These are phyloP conservation scores for Danio kyathit DNA, from an alignment of 2,797 vertebrate genomes.

Conservation along the genomic window DNA sequence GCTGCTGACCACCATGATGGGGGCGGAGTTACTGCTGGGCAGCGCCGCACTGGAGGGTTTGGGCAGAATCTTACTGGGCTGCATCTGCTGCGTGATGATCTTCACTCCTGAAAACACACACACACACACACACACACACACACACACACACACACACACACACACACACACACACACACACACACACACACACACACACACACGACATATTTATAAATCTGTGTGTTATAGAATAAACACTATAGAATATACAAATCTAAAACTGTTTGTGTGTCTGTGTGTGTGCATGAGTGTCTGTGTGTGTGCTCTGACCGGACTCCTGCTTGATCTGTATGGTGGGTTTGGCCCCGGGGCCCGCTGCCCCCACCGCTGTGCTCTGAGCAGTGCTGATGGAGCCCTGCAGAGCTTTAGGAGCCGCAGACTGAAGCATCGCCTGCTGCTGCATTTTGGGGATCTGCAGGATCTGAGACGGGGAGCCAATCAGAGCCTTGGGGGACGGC, in stretches of 20 bases:
- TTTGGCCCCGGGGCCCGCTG: slow-evolving; percentile 79
- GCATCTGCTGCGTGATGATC: slow-evolving; percentile 99
- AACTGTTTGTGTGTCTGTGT: no score
- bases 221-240: no score
- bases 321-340: slow-evolving; percentile 99
- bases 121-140: not conserved
- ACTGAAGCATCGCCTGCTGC: slow-evolving; percentile 87
- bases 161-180: not conserved
- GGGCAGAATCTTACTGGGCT: slow-evolving; percentile 98
- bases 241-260: no score
- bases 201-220: not conserved
- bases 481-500: slow-evolving; percentile 92
- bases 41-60: slow-evolving; percentile 92
- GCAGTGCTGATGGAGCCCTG: slow-evolving; percentile 77
- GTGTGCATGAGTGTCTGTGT: no score
- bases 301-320: slow-evolving; percentile 87
- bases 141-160: no score
- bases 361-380: slow-evolving; percentile 76
- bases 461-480: slow-evolving; percentile 91
- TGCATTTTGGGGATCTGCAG: slow-evolving; percentile 95
- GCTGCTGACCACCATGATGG: slow-evolving; percentile 99
- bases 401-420: slow-evolving; percentile 66
- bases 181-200: not conserved
- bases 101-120: slow-evolving; percentile 87
- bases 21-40: slow-evolving; percentile 93